Percentiles rank a stretch among this genome's conserved stretches.
Conservation (phyloP, 2,888 invertebrate species). For the Tribolium freemani region DNA sequence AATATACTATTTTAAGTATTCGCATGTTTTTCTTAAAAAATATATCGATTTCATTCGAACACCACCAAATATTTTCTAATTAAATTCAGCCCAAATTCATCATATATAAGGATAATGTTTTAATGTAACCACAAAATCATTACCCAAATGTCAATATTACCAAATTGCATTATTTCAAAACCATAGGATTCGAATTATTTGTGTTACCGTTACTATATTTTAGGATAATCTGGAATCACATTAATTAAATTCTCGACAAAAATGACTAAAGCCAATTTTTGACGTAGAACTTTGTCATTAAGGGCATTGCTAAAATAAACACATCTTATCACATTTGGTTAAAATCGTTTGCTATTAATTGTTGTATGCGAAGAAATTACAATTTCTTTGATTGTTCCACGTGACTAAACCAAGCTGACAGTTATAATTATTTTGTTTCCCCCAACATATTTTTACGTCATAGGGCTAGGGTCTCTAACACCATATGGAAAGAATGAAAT, state of each 20-base stretch:
- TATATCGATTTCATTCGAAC: neutral
- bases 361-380: neutral
- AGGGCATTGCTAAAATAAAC: too few species aligned
- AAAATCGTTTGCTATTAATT: too few species aligned
- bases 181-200: neutral
- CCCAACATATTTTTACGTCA: neutral
- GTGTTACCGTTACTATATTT: constrained; percentile 30
- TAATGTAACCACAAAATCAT: constrained; percentile 28
- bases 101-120: constrained; percentile 7
- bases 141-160: constrained; percentile 11
- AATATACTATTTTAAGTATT: too few species aligned
- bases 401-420: neutral
- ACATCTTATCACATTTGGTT: too few species aligned
- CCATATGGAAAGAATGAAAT: too few species aligned
- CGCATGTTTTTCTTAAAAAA: too few species aligned
- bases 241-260: constrained; percentile 45
- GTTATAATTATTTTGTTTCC: neutral
- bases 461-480: neutral
- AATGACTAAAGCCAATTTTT: too few species aligned
- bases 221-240: constrained; percentile 59
- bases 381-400: neutral
- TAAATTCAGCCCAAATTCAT: neutral
- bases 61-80: constrained; percentile 16
- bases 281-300: too few species aligned
- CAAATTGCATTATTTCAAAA: constrained; percentile 10